A percentile compares a stretch with the other conserved stretches of the same genome.
These are phyloP conservation scores for Gisinianus flammeolus DNA, from an alignment of 2,888 invertebrate species.

Conservation along the genomic window DNA sequence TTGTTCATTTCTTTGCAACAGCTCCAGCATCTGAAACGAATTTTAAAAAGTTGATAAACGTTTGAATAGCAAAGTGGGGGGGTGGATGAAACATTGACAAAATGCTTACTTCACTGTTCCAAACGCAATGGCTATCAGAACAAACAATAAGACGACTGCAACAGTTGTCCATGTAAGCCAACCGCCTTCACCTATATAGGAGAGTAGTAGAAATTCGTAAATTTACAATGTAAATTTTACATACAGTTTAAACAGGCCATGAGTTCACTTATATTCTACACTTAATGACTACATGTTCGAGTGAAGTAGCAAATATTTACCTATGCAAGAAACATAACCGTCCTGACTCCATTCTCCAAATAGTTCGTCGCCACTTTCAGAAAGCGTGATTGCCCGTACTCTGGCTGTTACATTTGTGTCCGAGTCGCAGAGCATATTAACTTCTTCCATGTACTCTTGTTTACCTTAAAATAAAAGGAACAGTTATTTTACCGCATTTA, in stretches of 20 bases:
- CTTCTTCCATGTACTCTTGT: slow-evolving; percentile 24
- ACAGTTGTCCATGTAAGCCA: slow-evolving; percentile 55
- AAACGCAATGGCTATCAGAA: slow-evolving; percentile 42
- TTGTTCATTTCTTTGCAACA: slow-evolving; percentile 71
- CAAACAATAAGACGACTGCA: slow-evolving; percentile 37
- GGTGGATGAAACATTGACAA: too few species aligned
- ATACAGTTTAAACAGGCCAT: too few species aligned
- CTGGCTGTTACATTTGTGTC: slow-evolving; percentile 55
- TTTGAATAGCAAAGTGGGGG: background rate
- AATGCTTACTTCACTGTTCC: slow-evolving; percentile 54
- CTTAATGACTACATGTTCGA: too few species aligned
- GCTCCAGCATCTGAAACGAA: slow-evolving; percentile 65
- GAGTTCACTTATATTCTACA: too few species aligned
- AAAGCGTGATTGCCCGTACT: slow-evolving; percentile 50
- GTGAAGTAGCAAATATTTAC: too few species aligned
- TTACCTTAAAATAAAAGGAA: slow-evolving; percentile 24
- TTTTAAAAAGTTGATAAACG: background rate
- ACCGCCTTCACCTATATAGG: slow-evolving; percentile 46
- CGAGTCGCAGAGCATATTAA: slow-evolving; percentile 48
- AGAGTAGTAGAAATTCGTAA: too few species aligned
- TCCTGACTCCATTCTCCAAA: slow-evolving; percentile 55
- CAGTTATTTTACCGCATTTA: background rate
- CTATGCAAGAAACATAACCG: slow-evolving; percentile 52
- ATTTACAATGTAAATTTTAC: too few species aligned
- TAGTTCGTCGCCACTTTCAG: slow-evolving; percentile 37